phyloP scores from a whole-genome alignment of 37 sponge, comb jelly and placozoan genomes.

The Chondrosia reniformis region DNA sequence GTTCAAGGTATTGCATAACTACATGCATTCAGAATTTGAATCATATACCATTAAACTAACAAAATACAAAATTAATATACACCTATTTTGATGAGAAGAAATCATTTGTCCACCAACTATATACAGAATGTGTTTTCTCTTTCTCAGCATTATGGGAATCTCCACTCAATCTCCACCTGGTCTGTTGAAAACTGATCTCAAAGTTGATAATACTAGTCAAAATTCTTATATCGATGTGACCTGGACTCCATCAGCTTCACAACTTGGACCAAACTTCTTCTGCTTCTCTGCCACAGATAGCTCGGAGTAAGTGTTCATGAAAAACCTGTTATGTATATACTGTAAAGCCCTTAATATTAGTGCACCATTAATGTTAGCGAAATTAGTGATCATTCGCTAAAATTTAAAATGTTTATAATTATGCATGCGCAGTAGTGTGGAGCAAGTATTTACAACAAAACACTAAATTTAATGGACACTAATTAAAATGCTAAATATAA shows the following conservation, averaged over 20 bases:
- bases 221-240: slow-evolving; percentile 28
- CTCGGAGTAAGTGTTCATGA: neutral
- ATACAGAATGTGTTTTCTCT: neutral
- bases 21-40: neutral
- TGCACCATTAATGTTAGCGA: too few relatives aligned
- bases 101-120: neutral
- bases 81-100: neutral
- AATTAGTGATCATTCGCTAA: too few relatives aligned
- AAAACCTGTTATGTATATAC: neutral
- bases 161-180: slow-evolving; percentile 29
- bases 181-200: slow-evolving; percentile 4
- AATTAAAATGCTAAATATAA: too few relatives aligned
- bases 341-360: too few relatives aligned
- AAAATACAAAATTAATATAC: too few relatives aligned
- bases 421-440: too few relatives aligned
- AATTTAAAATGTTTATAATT: too few relatives aligned
- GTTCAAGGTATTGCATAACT: slow-evolving; percentile 8
- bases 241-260: slow-evolving; percentile 24
- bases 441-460: too few relatives aligned
- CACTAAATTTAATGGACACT: too few relatives aligned
- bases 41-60: too few relatives aligned
- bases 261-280: slow-evolving; percentile 23
- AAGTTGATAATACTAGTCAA: neutral
- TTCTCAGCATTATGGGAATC: slow-evolving; percentile 23
- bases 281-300: slow-evolving; percentile 26